Percentiles rank a stretch among this genome's conserved stretches.
phyloP scores from a whole-genome alignment of 2,113 vertebrate genomes.

The Nicator chloris region DNA sequence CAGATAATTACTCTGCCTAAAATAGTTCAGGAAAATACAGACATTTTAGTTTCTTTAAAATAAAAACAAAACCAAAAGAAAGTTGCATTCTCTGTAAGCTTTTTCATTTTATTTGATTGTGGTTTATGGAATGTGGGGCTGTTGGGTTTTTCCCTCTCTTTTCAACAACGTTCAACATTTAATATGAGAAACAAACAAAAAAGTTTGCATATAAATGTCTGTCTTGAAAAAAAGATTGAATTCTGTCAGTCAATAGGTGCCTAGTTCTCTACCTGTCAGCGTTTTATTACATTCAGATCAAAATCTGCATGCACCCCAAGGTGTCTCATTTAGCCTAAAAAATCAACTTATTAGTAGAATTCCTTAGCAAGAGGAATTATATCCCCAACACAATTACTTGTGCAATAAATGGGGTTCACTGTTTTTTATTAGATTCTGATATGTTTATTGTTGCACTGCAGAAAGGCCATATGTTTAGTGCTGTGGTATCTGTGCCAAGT shows the following conservation, averaged over 20 bases:
- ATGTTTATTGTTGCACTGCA: neutral
- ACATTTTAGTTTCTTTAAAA: neutral
- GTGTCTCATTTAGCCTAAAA: constrained; percentile 10
- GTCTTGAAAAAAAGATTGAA: constrained; percentile 1
- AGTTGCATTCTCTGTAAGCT: neutral
- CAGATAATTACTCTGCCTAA: neutral
- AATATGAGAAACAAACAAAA: neutral
- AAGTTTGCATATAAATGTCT: neutral
- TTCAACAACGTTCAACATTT: neutral
- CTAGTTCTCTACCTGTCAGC: neutral
- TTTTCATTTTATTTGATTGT: neutral
- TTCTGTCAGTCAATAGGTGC: neutral
- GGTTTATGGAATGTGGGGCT: neutral
- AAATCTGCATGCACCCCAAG: neutral
- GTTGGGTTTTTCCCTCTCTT: neutral
- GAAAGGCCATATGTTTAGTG: neutral
- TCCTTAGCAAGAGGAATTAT: neutral
- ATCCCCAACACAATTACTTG: neutral
- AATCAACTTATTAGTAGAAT: neutral
- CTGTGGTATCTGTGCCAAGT: neutral
- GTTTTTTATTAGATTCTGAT: neutral
- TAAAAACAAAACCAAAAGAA: accelerated
- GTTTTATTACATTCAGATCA: constrained; percentile 5
- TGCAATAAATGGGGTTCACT: neutral
- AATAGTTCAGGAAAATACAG: neutral